Percentiles rank a stretch among this genome's conserved stretches.
phyloP scores from a whole-genome alignment of 2,113 vertebrate genomes.

The Python bivittatus region DNA sequence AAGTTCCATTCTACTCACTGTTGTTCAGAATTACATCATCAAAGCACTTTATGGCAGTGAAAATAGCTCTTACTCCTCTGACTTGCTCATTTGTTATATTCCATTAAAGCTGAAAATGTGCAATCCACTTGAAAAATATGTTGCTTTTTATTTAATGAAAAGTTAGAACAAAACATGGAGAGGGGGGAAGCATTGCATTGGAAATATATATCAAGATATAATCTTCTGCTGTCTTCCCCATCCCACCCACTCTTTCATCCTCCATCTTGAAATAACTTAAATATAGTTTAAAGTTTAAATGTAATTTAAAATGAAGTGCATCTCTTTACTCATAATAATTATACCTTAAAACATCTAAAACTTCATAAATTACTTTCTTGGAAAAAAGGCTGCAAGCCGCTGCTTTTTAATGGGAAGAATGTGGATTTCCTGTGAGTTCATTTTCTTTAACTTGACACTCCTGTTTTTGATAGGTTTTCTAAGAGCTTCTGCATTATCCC shows the following conservation, averaged over 20 bases:
- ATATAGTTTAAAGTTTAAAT: conserved; percentile 80
- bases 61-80: conserved; percentile 81
- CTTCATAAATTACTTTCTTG: conserved; percentile 89
- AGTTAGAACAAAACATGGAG: conserved; percentile 73
- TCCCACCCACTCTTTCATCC: conserved; percentile 38
- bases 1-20: conserved; percentile 74
- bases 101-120: conserved; percentile 88
- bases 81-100: conserved; percentile 77
- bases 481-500: conserved; percentile 79
- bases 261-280: conserved; percentile 78
- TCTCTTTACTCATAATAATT: conserved; percentile 72
- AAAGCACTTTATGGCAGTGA: conserved; percentile 85
- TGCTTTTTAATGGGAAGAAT: conserved; percentile 99
- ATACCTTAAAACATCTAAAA: conserved; percentile 77
- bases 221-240: conserved; percentile 53
- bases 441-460: conserved; percentile 97
- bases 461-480: conserved; percentile 91
- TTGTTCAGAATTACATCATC: conserved; percentile 84
- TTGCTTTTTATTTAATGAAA: conserved; percentile 81
- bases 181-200: conserved; percentile 54
- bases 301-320: conserved; percentile 80
- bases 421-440: conserved; percentile 97
- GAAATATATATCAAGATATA: conserved; percentile 68
- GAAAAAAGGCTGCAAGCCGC: conserved; percentile 92
- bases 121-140: conserved; percentile 85